These are phyloP conservation scores for Atopsyche davidsoni DNA, from an alignment of 1,140 invertebrate species.

Conservation along the genomic window DNA sequence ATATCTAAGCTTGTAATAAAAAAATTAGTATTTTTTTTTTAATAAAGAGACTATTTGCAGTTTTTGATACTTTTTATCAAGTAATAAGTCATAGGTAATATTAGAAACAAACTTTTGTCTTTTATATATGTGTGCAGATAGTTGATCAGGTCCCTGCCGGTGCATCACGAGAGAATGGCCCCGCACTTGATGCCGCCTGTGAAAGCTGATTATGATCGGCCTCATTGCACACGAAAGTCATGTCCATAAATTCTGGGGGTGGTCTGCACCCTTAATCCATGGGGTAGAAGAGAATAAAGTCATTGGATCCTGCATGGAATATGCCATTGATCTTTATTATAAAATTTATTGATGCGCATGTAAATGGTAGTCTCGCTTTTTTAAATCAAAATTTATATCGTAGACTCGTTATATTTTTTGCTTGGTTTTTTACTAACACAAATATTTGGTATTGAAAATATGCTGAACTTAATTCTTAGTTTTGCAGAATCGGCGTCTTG, in stretches of 20 bases:
- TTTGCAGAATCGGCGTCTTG: no score
- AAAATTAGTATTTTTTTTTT: no score
- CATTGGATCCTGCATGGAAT: not conserved
- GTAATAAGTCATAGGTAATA: not conserved
- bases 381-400: no score
- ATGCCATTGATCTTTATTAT: not conserved
- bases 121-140: not conserved
- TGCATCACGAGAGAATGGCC: not conserved
- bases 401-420: no score
- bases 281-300: not conserved
- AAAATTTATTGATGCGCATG: no score
- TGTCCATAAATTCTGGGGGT: slow-evolving; percentile 26
- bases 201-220: slow-evolving; percentile 31
- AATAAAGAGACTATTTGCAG: no score
- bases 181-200: slow-evolving; percentile 21
- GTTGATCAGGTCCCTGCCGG: not conserved
- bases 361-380: no score
- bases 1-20: no score
- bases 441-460: no score
- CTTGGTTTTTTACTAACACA: no score
- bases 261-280: slow-evolving; percentile 1
- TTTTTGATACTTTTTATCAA: no score
- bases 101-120: not conserved
- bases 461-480: no score
- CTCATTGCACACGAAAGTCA: slow-evolving; percentile 30